Conservation (phyloP, 2,113 vertebrate species). For the Solea senegalensis region DNA sequence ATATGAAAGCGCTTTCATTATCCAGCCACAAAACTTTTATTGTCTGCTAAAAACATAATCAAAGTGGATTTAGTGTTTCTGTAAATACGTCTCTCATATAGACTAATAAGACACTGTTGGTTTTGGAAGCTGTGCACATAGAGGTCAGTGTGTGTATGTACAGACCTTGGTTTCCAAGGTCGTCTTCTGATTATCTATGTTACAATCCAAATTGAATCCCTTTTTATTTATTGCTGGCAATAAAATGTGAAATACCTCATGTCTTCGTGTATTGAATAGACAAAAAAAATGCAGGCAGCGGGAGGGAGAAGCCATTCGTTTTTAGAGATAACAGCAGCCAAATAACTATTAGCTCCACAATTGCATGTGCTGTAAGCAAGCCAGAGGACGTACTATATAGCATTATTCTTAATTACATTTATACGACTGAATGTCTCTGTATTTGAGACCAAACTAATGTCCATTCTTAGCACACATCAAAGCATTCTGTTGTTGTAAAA, state of each 20-base stretch:
- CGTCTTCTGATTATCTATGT: slow-evolving; percentile 1
- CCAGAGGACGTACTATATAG: not conserved
- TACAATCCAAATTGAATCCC: not conserved
- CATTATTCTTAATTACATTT: slow-evolving; percentile 5
- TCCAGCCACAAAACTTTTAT: not conserved
- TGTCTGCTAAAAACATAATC: not conserved
- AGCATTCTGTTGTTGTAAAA: slow-evolving; percentile 48
- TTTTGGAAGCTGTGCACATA: not conserved
- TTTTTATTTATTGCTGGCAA: not conserved
- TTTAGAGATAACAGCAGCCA: slow-evolving; percentile 4
- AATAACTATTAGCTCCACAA: not conserved
- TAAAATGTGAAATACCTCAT: not conserved
- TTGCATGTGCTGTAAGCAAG: not conserved
- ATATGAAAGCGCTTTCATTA: not conserved
- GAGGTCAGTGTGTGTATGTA: not conserved
- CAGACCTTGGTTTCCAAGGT: slow-evolving; percentile 3
- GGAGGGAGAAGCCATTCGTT: not conserved
- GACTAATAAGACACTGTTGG: not conserved
- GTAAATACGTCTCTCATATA: not conserved
- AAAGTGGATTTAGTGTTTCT: not conserved
- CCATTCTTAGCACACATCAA: slow-evolving; percentile 46
- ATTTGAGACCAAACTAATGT: slow-evolving; percentile 36
- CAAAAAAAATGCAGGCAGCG: not conserved
- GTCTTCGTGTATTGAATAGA: not conserved
- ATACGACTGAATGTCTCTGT: slow-evolving; percentile 11